phyloP scores from a whole-genome alignment of 2,797 vertebrate species.

The Orestias chungarensis region DNA sequence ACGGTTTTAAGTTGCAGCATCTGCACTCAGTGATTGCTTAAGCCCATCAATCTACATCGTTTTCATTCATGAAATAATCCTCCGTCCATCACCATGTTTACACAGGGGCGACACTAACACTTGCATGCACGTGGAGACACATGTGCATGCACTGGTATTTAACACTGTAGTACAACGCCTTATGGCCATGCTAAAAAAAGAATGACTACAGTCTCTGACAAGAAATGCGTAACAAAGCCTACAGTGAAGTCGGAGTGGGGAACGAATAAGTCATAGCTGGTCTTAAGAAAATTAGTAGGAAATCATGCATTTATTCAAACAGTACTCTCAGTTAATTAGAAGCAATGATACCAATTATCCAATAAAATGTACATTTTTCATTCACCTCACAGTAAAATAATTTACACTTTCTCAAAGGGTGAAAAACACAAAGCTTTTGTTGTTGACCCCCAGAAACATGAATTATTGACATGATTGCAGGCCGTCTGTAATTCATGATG shows the following conservation, averaged over 20 bases:
- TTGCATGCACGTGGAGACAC: conserved; percentile 22
- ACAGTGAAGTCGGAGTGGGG: not conserved
- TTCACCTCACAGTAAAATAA: conserved; percentile 26
- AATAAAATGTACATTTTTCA: not conserved
- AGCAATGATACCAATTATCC: conserved; percentile 14
- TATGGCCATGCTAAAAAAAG: conserved; percentile 32
- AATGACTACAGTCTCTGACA: conserved; percentile 23
- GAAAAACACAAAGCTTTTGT: conserved; percentile 23
- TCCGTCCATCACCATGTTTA: conserved; percentile 9
- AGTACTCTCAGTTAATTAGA: conserved; percentile 25
- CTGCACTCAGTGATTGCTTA: conserved; percentile 53
- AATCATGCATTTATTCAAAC: conserved; percentile 22
- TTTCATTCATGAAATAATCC: conserved; percentile 61
- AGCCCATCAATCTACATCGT: conserved; percentile 46
- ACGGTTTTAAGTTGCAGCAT: conserved; percentile 49
- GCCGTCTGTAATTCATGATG: conserved; percentile 62
- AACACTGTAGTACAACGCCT: conserved; percentile 26
- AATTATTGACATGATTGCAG: conserved; percentile 75
- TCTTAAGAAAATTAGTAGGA: conserved; percentile 9
- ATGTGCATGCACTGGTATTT: conserved; percentile 39
- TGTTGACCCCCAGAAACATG: conserved; percentile 53
- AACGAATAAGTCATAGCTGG: conserved; percentile 8
- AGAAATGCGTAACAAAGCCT: not conserved
- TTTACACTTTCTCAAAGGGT: conserved; percentile 34
- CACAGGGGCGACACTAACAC: conserved; percentile 13